Evolutionary conservation across 2,888 invertebrate species (phyloP), one percentile per base, ranked within the genome.

Genomic region (Xanthia icteritia): DNA sequence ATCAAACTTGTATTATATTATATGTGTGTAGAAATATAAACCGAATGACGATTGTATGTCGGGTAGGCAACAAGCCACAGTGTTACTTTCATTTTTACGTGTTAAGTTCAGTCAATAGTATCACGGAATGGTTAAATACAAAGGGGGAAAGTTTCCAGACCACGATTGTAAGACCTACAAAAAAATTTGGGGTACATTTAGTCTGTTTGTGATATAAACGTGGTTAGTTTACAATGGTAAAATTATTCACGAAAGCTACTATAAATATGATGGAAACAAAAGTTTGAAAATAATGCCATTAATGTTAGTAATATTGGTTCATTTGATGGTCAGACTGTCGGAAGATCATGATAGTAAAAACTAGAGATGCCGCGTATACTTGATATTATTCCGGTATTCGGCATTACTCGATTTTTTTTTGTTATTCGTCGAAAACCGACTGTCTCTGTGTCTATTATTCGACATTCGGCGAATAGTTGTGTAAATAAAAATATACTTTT

Each of bases 1-100:
- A 85, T 77, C 82, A 69, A 60, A 74, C 58, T 70, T 45, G 56
- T 72, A 64, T 65, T 66, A 64, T 72, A 64, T 65, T 66, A 64
- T 66, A 58, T 72, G 17, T 48, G 31, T 64, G 31, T 61, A 54
- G 67, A 71, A 45, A 54, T 36, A 58, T 60, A 65, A 76, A 23
- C 6, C 31, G 36, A 65, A 61, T 79, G 71, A 51, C 64, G 67
- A 58, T 13, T 63, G 51, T 58, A 27, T 51, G 31, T 58, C 20
- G 54, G 23, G 66, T 77, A 60, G 60, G 71, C 48, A 68, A 65
- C 61, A 58, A 45, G 27, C 45, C 20, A 76, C 69, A 64, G 13
- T 27, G 42, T 58, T 61, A 48, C 63, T 64, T 63, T 65, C 54
- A 66, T 76, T 73, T 70, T 51, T 39, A 56, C 45, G 48, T 54